phyloP scores from a whole-genome alignment of 2,797 vertebrate species.

The Vultur gryphus region DNA sequence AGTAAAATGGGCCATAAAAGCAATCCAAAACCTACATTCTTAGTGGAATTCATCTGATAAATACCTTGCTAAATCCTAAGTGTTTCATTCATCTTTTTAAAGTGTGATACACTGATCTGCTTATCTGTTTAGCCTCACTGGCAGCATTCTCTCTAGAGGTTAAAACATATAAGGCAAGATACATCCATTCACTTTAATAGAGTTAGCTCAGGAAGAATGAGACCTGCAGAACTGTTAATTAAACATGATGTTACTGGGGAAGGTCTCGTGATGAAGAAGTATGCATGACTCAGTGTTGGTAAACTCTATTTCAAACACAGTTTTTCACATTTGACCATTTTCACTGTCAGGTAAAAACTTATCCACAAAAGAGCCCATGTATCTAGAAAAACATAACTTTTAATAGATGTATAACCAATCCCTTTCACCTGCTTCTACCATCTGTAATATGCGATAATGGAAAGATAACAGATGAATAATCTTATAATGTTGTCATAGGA shows the following conservation, averaged over 20 bases:
- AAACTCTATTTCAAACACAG: not conserved
- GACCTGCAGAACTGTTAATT: constrained; percentile 15
- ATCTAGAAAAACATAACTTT: not conserved
- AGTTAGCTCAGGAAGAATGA: not conserved
- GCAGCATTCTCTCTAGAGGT: not conserved
- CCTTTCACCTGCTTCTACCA: not conserved
- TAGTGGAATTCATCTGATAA: constrained; percentile 37
- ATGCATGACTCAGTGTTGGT: not conserved
- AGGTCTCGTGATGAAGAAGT: not conserved
- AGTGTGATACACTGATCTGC: not conserved
- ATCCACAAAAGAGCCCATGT: not conserved
- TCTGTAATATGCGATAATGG: not conserved
- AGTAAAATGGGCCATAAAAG: constrained; percentile 51
- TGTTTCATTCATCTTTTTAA: constrained; percentile 45
- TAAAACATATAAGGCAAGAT: constrained; percentile 7
- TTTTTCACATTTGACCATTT: not conserved
- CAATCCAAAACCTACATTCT: constrained; percentile 16
- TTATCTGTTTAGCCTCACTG: constrained; percentile 7
- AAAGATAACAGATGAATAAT: not conserved
- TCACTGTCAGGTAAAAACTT: not conserved
- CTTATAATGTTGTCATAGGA: not conserved
- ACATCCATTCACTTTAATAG: constrained; percentile 5
- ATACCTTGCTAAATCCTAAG: constrained; percentile 37
- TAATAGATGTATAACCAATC: not conserved
- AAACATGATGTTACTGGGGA: not conserved